Base-by-base conservation (phyloP, 1,140 invertebrate genomes). In the Paraescarpia echinospica region DNA sequence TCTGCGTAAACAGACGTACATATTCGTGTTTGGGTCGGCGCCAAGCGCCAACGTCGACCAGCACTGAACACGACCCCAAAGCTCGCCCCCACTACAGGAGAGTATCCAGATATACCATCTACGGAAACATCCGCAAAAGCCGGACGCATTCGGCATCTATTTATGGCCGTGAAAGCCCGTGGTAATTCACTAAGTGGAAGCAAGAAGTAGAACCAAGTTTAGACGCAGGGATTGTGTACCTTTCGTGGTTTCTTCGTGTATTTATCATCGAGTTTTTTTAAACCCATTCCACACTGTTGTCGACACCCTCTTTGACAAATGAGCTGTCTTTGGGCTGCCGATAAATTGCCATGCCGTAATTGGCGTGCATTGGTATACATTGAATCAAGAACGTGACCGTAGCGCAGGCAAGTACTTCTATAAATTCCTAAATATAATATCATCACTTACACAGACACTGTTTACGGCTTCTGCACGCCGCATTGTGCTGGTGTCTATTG, bases 341-440 rank as follows among this genome's bases (percentile, higher is more conserved):
- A 77, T 77, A 77, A 77, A 77, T 77, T 77, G 59, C 59, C 27
- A 77, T 77, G 59, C 59, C 59, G 59, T 77, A 77, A 77, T 77
- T 77, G 59, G 22, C 59, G 27, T 77, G 59, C 59, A 0, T 77
- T 77, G 18, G 59, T 22, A 18, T 77, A 77, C 59, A 31, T 77
- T 77, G 59, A 77, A 27, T 77, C 59, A 77, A 77, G 59, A 77
- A 77, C 12, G 59, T 18, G 27, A 77, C 59, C 18, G 14, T 77
- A 77, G 22, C 14, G 59, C 8, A 77, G 59, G 59, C 59, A 31
- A 77, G 59, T 4, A 77, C 59, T 77, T 77, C 59, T 77, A 14
- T 77, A 77, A 77, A 77, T 77, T 77, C 59, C 59, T 77, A 77
- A 77, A 77, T 77, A 31, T 77, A 77, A 77, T 77, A 77, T 77